phyloP scores from a whole-genome alignment of 2,888 invertebrate species.

The Atethmia centrago region DNA sequence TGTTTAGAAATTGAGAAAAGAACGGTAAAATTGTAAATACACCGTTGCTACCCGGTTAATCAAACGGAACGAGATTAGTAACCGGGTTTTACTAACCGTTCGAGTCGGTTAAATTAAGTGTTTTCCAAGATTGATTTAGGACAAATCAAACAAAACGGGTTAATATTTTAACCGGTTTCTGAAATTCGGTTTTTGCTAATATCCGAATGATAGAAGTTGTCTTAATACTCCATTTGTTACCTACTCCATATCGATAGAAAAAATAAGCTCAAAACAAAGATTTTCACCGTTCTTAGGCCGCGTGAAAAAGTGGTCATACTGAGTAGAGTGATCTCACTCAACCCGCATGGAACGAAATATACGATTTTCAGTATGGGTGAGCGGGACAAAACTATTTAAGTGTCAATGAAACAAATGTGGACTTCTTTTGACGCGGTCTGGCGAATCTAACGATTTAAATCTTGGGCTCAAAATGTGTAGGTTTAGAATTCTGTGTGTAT shows the following conservation, averaged over 20 bases:
- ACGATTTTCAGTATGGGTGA: background rate
- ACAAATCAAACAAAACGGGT: background rate
- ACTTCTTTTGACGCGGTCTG: background rate
- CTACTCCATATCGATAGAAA: background rate
- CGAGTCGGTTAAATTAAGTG: background rate
- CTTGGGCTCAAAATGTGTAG: background rate
- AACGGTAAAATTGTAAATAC: background rate
- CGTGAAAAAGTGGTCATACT: background rate
- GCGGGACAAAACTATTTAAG: background rate
- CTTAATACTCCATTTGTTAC: conserved; percentile 21
- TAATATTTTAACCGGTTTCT: background rate
- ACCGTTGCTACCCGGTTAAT: background rate
- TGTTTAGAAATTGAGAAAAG: background rate
- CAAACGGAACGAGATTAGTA: background rate
- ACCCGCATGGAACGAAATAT: background rate
- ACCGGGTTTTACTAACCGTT: background rate
- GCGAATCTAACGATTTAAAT: conserved; percentile 4
- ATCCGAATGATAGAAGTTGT: background rate
- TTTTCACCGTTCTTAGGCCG: background rate
- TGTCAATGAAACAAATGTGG: background rate
- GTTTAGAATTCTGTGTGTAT: background rate
- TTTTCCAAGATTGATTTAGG: background rate
- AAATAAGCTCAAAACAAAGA: conserved; percentile 5
- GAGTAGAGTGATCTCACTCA: background rate
- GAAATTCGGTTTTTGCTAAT: background rate